phyloP scores from a whole-genome alignment of 1,140 invertebrate species.

The Papilio dardanus region DNA sequence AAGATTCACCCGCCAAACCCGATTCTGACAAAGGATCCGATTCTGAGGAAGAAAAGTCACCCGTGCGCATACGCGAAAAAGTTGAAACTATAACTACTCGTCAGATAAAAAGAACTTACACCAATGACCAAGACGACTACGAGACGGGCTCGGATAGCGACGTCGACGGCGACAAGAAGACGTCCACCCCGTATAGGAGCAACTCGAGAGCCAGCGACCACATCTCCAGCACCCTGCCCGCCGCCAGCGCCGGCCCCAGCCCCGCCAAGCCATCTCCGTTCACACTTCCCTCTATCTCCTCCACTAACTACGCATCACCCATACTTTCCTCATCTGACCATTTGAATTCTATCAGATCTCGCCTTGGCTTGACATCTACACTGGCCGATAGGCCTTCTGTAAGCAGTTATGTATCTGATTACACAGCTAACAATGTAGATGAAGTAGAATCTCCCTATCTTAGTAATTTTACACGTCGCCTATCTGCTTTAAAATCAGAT shows the following conservation, averaged over 20 bases:
- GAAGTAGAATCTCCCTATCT: constrained; percentile 85
- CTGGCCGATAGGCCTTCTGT: constrained; percentile 62
- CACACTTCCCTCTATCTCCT: constrained; percentile 65
- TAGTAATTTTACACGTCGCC: constrained; percentile 85
- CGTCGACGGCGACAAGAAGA: constrained; percentile 72
- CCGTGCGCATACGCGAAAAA: constrained; percentile 74
- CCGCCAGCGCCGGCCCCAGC: constrained; percentile 57
- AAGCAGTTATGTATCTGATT: constrained; percentile 62
- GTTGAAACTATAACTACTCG: constrained; percentile 78
- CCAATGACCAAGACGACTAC: constrained; percentile 82
- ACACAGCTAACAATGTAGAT: constrained; percentile 63
- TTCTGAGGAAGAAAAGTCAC: constrained; percentile 79
- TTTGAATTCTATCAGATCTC: constrained; percentile 81
- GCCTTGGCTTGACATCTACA: constrained; percentile 74
- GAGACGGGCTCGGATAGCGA: constrained; percentile 84
- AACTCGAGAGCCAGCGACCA: constrained; percentile 76
- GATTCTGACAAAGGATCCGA: constrained; percentile 82
- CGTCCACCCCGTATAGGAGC: constrained; percentile 66
- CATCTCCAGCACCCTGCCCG: constrained; percentile 71
- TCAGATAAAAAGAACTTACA: constrained; percentile 74
- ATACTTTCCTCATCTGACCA: constrained; percentile 74
- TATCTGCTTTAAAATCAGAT: constrained; percentile 83
- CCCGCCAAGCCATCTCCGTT: constrained; percentile 71
- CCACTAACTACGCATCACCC: constrained; percentile 60
- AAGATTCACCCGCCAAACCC: constrained; percentile 74